Percentiles rank a stretch among this genome's conserved stretches.
Evolutionary conservation across 2,797 vertebrate genomes (phyloP).

Genomic region (Sebastes aleutianus): DNA sequence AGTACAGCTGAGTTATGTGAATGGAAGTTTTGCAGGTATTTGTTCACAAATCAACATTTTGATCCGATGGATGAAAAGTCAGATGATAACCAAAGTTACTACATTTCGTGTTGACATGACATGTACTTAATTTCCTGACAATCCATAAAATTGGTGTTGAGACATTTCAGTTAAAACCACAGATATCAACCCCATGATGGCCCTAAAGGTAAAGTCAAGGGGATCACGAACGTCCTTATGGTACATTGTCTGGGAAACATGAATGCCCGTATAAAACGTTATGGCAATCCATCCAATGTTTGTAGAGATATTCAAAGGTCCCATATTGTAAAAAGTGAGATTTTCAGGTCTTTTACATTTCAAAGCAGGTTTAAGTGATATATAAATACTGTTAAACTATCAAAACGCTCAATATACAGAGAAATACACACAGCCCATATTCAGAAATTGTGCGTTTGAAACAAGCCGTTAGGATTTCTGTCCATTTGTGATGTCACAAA

Average conservation of each 20-base stretch:
- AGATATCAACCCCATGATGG: not conserved
- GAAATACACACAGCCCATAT: too few relatives aligned
- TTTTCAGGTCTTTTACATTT: too few relatives aligned
- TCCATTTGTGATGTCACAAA: too few relatives aligned
- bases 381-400: too few relatives aligned
- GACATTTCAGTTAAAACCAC: not conserved
- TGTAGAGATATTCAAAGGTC: not conserved
- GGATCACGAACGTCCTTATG: not conserved
- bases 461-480: too few relatives aligned
- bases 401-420: too few relatives aligned
- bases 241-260: not conserved
- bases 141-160: not conserved
- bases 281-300: not conserved
- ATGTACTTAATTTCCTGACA: not conserved
- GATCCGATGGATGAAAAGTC: not conserved
- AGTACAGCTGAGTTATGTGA: not conserved
- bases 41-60: not conserved
- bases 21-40: not conserved
- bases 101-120: not conserved
- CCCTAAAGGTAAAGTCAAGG: not conserved
- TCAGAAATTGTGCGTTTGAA: too few relatives aligned
- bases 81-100: not conserved
- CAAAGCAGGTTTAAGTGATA: too few relatives aligned
- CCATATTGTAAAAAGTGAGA: too few relatives aligned
- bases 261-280: not conserved